These are phyloP conservation scores for Xestoiulus laeticollis DNA, from an alignment of 2,888 invertebrate species.

Conservation along the genomic window DNA sequence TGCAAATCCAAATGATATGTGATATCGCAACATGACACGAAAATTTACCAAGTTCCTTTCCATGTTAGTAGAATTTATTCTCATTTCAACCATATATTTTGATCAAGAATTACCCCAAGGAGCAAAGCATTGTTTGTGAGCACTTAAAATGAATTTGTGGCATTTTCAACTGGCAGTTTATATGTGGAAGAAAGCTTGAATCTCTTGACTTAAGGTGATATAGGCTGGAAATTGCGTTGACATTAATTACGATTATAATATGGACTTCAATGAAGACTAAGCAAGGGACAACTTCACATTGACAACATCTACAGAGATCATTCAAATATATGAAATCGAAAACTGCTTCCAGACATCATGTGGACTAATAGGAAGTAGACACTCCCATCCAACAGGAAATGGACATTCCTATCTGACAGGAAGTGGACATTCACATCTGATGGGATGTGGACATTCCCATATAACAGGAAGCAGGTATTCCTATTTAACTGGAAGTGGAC, in stretches of 20 bases:
- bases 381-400: neutral
- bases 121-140: conserved; percentile 25
- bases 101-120: neutral
- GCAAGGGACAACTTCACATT: neutral
- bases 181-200: neutral
- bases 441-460: too few relatives aligned
- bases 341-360: neutral
- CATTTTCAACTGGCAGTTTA: neutral
- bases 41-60: neutral
- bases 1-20: neutral
- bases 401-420: neutral
- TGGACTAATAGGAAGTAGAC: neutral
- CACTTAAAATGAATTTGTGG: conserved; percentile 12
- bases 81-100: neutral
- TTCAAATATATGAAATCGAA: neutral
- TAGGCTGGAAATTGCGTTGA: neutral
- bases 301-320: neutral
- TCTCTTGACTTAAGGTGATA: neutral
- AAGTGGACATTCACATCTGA: too few relatives aligned
- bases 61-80: neutral
- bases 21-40: neutral
- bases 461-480: too few relatives aligned
- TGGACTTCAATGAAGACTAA: neutral
- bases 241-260: neutral
- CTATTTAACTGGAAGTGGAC: too few relatives aligned